These are phyloP conservation scores for Apodemus agrarius DNA, from an alignment of 2,797 vertebrate genomes.

Conservation along the genomic window DNA sequence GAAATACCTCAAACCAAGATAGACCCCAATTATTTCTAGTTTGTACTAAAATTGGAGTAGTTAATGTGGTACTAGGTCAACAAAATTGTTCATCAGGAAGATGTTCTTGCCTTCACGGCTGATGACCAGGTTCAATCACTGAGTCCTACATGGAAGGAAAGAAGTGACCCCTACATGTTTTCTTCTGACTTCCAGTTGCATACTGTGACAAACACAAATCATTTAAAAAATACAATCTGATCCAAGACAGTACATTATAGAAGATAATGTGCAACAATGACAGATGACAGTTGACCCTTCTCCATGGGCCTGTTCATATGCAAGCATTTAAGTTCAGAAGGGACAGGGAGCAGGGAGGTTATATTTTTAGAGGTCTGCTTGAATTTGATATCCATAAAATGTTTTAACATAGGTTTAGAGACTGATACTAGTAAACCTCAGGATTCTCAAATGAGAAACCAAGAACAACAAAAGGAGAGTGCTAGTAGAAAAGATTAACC, in stretches of 20 bases:
- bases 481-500: background rate
- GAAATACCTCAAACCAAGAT: background rate
- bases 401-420: background rate
- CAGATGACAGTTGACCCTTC: background rate
- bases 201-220: background rate
- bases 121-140: background rate
- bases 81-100: background rate
- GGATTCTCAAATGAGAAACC: background rate
- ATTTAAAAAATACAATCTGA: background rate
- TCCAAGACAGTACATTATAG: background rate
- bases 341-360: background rate
- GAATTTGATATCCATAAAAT: background rate
- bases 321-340: background rate
- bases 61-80: too few species aligned
- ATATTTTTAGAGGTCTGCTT: background rate
- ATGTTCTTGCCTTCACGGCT: background rate
- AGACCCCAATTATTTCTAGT: background rate
- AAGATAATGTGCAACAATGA: background rate
- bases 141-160: background rate
- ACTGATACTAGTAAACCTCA: fast-evolving
- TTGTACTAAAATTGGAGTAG: background rate
- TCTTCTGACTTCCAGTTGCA: background rate
- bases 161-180: too few species aligned
- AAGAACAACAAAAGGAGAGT: background rate
- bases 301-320: background rate